Percentiles rank a stretch among this genome's conserved stretches.
These are phyloP conservation scores for Aporophyla nigra DNA, from an alignment of 2,888 invertebrate species.

Conservation along the genomic window DNA sequence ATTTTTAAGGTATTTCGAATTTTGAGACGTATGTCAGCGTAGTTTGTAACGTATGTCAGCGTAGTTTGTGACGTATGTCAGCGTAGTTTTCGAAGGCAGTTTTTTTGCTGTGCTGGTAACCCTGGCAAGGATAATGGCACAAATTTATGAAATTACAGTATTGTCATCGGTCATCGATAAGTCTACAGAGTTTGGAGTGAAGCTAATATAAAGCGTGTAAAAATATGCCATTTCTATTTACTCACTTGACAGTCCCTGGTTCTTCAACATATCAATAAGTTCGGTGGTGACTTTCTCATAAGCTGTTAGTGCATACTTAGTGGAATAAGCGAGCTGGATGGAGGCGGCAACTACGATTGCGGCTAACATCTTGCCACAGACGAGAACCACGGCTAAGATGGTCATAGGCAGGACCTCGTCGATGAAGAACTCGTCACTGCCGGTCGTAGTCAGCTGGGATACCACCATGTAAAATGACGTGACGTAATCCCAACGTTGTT, in stretches of 20 bases:
- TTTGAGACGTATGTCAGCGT: too few relatives aligned
- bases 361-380: constrained; percentile 85
- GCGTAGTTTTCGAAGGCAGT: too few relatives aligned
- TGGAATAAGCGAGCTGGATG: constrained; percentile 83
- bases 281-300: constrained; percentile 82
- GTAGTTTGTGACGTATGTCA: too few relatives aligned
- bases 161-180: too few relatives aligned
- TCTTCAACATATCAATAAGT: constrained; percentile 84
- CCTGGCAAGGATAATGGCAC: too few relatives aligned
- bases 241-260: constrained; percentile 86
- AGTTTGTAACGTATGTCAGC: too few relatives aligned
- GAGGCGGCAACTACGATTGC: constrained; percentile 83
- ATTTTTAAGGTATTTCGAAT: too few relatives aligned
- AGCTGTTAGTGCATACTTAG: constrained; percentile 81
- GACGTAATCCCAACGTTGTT: constrained; percentile 82
- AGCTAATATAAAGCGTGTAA: too few relatives aligned
- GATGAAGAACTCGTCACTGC: constrained; percentile 83
- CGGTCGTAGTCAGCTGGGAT: constrained; percentile 80
- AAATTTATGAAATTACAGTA: too few relatives aligned
- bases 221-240: constrained; percentile 9
- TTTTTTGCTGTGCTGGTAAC: too few relatives aligned
- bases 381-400: constrained; percentile 78
- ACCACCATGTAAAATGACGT: constrained; percentile 84
- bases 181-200: too few relatives aligned
- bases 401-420: constrained; percentile 73